Evolutionary conservation across 2,888 invertebrate species (phyloP), one percentile per base, ranked within the genome.

Genomic region (Tyria jacobaeae): DNA sequence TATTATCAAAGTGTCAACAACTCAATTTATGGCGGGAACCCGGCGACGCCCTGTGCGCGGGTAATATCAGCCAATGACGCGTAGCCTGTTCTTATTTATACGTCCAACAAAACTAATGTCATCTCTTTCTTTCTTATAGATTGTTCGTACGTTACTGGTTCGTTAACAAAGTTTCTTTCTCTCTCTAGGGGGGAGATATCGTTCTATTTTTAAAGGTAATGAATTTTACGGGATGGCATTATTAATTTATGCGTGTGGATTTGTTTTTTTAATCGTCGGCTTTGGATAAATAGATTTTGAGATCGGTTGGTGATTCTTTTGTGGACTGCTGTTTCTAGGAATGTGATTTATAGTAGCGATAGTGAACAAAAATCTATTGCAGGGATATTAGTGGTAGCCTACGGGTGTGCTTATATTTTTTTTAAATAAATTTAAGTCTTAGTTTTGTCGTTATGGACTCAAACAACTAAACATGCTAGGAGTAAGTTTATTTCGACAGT

Each of bases 1-100:
- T 84, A 90, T 91, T 94, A 93, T 92, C 90, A 92, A 91, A 89
- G 92, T 94, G 94, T 93, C 94, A 94, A 94, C 94, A 94, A 91
- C 94, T 94, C 94, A 94, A 94, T 94, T 94, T 94, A 94, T 94
- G 90, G 94, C 91, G 92, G 89, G 89, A 91, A 91, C 82, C 76
- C 67, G 89, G 90, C 77, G 81, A 90, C 94, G 94, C 94, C 94
- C 90, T 88, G 86, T 83, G 76, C 86, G 84, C 83, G 82, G 82
- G 81, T 80, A 82, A 74, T 71, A 73, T 80, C 83, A 70, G 70
- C 94, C 94, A 94, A 94, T 94, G 81, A 83, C 76, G 76, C 65
- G 69, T 76, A 72, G 66, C 71, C 79, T 69, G 74, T 76, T 77
- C 81, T 74, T 73, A 66, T 80, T 60, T 37, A 31, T 27, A 60